Evolutionary conservation across 1,140 invertebrate genomes (phyloP).

Genomic region (Neoseiulus cucumeris): DNA sequence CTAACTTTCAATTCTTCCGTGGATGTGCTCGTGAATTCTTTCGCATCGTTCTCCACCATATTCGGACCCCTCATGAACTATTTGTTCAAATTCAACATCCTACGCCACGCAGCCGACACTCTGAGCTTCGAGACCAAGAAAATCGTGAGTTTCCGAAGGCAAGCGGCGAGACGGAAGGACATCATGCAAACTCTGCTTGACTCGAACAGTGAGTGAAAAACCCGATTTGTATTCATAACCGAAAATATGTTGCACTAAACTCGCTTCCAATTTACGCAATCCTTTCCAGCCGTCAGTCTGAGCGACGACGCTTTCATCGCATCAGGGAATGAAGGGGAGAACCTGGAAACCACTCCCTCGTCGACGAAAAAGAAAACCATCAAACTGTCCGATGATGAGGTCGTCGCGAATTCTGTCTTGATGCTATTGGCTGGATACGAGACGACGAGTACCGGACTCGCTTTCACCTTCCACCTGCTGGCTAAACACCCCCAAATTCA

Average conservation of each 20-base stretch:
- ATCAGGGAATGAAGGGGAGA: no score
- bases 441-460: background rate
- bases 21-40: background rate
- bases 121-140: background rate
- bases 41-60: background rate
- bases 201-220: background rate
- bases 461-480: background rate
- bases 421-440: background rate
- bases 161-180: background rate
- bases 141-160: background rate
- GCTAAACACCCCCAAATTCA: background rate
- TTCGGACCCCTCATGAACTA: background rate
- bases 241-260: no score
- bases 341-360: no score
- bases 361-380: background rate
- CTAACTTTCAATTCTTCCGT: background rate
- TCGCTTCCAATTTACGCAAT: no score
- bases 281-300: no score
- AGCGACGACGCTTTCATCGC: no score
- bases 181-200: background rate
- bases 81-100: background rate
- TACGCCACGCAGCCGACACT: background rate
- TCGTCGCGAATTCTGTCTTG: background rate
- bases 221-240: no score
- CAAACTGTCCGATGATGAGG: background rate